A percentile compares a stretch with the other conserved stretches of the same genome.
These are phyloP conservation scores for Phymanthus crucifer DNA, from an alignment of 92 coral and sea anemone genomes.

Conservation along the genomic window DNA sequence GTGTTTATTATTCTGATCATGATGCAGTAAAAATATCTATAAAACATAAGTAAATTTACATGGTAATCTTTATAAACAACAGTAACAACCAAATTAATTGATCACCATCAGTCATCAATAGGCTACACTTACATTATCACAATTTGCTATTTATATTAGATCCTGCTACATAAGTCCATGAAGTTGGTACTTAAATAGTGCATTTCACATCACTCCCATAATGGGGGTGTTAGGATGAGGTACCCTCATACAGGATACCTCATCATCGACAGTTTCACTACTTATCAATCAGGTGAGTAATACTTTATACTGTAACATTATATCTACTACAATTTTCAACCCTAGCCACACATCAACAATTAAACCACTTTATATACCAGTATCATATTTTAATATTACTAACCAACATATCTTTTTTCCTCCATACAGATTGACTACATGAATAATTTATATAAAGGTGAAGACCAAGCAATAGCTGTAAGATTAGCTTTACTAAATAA, in stretches of 20 bases:
- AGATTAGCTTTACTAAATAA: neutral
- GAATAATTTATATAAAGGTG: neutral
- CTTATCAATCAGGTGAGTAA: neutral
- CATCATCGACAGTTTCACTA: slow-evolving; percentile 2
- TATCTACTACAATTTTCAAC: neutral
- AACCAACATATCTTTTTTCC: neutral
- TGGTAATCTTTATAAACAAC: neutral
- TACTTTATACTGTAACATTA: neutral
- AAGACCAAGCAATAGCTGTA: neutral
- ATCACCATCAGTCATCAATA: neutral
- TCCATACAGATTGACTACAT: neutral
- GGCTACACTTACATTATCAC: neutral
- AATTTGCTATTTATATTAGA: neutral
- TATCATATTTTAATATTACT: neutral
- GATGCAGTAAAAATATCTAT: neutral
- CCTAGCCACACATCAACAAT: neutral
- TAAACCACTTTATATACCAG: neutral
- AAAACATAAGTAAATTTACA: neutral
- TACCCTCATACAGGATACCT: neutral
- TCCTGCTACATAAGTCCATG: neutral
- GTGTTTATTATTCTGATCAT: neutral
- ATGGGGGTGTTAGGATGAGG: neutral
- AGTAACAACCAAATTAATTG: neutral
- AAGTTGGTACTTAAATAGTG: neutral
- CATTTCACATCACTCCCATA: neutral